phyloP scores from a whole-genome alignment of 2,113 vertebrate species.

The Abramis brama region DNA sequence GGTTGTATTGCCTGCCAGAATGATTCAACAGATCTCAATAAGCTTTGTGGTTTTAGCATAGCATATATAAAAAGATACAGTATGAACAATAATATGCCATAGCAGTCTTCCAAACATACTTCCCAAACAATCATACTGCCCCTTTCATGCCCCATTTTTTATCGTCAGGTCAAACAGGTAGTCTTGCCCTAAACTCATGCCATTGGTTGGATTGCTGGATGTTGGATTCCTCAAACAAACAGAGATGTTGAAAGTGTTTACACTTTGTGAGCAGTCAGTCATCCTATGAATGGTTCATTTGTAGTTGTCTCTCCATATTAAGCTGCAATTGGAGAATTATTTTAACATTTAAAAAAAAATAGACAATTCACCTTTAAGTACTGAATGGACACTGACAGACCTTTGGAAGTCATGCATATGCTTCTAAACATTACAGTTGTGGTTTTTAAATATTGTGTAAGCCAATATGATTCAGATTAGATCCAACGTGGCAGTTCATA shows the following conservation, averaged over 20 bases:
- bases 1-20: no score
- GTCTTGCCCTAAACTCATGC: not conserved
- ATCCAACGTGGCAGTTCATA: conserved; percentile 49
- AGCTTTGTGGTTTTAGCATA: no score
- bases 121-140: not conserved
- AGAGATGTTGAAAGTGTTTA: not conserved
- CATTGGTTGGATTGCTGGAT: not conserved
- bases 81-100: no score
- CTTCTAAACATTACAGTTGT: not conserved
- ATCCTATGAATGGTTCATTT: not conserved
- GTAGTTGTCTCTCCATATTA: not conserved
- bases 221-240: not conserved
- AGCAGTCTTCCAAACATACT: not conserved
- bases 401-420: conserved; percentile 3
- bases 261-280: not conserved
- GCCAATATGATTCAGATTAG: conserved; percentile 23
- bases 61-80: no score
- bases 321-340: not conserved
- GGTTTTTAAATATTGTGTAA: not conserved
- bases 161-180: not conserved
- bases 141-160: not conserved
- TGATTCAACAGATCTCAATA: no score
- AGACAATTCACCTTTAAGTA: not conserved
- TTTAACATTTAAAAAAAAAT: not conserved
- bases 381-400: not conserved